Conservation (phyloP, 2,113 vertebrate genomes). For the Sebastes fasciatus region DNA sequence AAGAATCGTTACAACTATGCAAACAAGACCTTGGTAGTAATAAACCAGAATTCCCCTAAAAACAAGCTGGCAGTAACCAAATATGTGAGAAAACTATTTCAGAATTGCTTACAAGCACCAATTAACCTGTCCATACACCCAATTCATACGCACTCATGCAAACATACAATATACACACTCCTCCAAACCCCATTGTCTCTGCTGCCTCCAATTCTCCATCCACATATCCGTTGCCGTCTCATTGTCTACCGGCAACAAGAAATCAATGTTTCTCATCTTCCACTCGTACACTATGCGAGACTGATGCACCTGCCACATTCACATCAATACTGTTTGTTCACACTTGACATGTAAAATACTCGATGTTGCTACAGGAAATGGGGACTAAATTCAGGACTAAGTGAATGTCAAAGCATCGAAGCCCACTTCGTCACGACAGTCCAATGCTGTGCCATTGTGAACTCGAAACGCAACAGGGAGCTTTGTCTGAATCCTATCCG, state of each 20-base stretch:
- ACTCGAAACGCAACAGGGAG: constrained; percentile 5
- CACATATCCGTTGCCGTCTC: background rate
- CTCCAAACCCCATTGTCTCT: background rate
- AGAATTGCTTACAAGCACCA: background rate
- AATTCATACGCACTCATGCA: background rate
- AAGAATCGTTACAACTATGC: background rate
- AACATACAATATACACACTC: background rate
- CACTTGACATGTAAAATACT: constrained; percentile 38
- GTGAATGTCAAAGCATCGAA: constrained; percentile 36
- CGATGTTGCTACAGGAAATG: too few species aligned
- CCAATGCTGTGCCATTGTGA: constrained; percentile 40
- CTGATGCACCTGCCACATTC: constrained; percentile 19
- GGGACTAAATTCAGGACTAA: constrained; percentile 35
- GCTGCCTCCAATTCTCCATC: background rate
- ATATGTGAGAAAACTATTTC: background rate
- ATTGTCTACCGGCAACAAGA: constrained; percentile 18
- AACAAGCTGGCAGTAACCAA: background rate
- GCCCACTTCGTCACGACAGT: constrained; percentile 19
- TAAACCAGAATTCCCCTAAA: background rate
- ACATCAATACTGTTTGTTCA: constrained; percentile 48
- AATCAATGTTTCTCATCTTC: constrained; percentile 22
- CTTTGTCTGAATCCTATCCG: constrained; percentile 46
- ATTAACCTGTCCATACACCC: background rate
- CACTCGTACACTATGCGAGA: constrained; percentile 2
- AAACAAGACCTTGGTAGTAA: background rate